Conservation (phyloP, 2,888 invertebrate genomes). For the Tachina fera region DNA sequence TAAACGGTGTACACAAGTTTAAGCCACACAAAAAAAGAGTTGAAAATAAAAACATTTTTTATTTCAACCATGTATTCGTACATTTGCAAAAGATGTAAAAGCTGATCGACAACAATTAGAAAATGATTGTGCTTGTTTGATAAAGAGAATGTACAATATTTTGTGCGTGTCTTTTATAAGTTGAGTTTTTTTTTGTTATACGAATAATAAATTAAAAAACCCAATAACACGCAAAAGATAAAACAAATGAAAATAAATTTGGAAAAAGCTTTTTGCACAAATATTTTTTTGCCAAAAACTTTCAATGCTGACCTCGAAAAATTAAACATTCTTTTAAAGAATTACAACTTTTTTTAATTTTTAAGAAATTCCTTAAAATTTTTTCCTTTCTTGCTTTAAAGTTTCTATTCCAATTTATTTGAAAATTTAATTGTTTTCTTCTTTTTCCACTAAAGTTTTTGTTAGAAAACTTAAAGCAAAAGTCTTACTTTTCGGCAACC, state of each 20-base stretch:
- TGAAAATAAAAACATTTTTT: conserved; percentile 15
- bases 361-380: too few species aligned
- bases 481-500: background rate
- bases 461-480: background rate
- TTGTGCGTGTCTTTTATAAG: background rate
- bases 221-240: conserved; percentile 9
- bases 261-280: too few species aligned
- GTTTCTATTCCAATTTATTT: too few species aligned
- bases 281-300: too few species aligned
- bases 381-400: too few species aligned
- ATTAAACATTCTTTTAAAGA: too few species aligned
- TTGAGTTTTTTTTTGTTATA: background rate
- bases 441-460: background rate
- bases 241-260: too few species aligned
- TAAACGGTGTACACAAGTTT: conserved; percentile 27
- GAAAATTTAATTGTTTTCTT: background rate
- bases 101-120: conserved; percentile 24
- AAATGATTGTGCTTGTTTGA: conserved; percentile 2
- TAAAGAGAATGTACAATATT: conserved; percentile 36
- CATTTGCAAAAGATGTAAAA: conserved; percentile 45
- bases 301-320: too few species aligned
- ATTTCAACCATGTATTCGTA: background rate
- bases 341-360: too few species aligned
- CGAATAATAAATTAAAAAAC: background rate
- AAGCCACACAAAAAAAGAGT: background rate